These are phyloP conservation scores for Typhlomys cinereus DNA, from an alignment of 2,113 vertebrate species.

Conservation along the genomic window DNA sequence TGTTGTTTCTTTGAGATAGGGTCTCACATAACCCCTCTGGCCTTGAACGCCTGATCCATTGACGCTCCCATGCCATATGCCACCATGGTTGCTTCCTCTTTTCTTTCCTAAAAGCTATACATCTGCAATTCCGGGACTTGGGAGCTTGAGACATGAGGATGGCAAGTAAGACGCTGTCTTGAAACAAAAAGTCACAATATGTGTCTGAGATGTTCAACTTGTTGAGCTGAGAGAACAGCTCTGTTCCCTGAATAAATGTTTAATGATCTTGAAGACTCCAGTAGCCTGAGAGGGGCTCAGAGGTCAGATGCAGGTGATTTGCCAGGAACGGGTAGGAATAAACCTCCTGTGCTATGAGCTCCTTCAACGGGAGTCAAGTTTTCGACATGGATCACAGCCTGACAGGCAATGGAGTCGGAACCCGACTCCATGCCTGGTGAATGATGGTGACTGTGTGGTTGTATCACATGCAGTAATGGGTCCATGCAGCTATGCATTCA, in stretches of 20 bases:
- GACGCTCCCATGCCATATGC: not conserved
- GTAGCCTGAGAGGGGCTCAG: not conserved
- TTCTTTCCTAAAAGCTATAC: not conserved
- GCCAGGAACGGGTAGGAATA: not conserved
- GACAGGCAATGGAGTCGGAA: not conserved
- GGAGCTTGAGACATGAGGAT: not conserved
- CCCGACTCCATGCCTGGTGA: not conserved
- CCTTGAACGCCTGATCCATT: not conserved
- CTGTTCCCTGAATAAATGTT: not conserved
- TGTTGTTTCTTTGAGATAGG: not conserved
- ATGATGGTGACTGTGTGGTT: not conserved
- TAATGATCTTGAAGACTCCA: not conserved
- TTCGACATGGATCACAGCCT: not conserved
- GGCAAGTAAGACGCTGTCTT: too few relatives aligned
- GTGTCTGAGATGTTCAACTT: not conserved
- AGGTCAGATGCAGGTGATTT: not conserved
- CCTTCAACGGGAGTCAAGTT: not conserved
- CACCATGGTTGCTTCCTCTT: not conserved
- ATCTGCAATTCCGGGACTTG: not conserved
- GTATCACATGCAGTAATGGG: not conserved
- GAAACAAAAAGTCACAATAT: not conserved
- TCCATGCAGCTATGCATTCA: not conserved
- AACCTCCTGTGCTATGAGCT: not conserved
- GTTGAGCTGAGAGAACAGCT: not conserved
- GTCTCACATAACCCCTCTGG: not conserved